Evolutionary conservation across 2,113 vertebrate species (phyloP), one percentile per base, ranked within the genome.

Genomic region (Neogobius melanostomus): DNA sequence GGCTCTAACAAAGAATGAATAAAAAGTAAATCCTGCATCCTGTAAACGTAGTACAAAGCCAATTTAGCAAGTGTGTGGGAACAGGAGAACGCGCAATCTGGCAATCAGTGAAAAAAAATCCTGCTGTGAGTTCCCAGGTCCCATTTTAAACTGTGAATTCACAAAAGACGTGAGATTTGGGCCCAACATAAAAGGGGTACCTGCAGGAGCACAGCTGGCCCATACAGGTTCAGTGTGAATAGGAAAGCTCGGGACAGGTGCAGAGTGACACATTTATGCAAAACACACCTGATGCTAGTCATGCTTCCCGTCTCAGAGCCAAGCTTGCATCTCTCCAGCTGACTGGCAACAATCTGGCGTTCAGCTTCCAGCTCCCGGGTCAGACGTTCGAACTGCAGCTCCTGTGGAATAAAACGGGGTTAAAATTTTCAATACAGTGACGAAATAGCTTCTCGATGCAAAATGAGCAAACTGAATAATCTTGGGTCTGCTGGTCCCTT

Each of bases 241-340:
- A 56, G 45, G 52, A 68, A 62, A 78, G 62, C 66, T 62, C 57
- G 49, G 42, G 80, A 79, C 68, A 64, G 85, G 79, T 82, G 76
- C 53, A 70, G 51, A 62, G 95, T 49, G 63, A 53, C 47, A 68
- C 43, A 69, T 53, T 70, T 14, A 70, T 42, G 51, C 17, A 71
- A 36, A 52, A 90, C 91, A 71, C 95, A 99, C 98, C 98, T 99
- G 92, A 99, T 96, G 91, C 97, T 99, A 91, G 95, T 99, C 96
- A 98, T 95, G 92, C 98, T 99, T 91, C 97, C 98, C 0, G 97
- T 96, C 88, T 99, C 96, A 66, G 97, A 98, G 86, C 96, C 97
- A 74, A 99, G 96, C 85, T 99, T 98, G 95, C 98, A 99, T 97
- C 96, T 93, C 94, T 99, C 97, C 93, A 99, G 93, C 74, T 99